A percentile compares a stretch with the other conserved stretches of the same genome.
Conservation (phyloP, 2,888 invertebrate species). For the Tachystola acroxantha region DNA sequence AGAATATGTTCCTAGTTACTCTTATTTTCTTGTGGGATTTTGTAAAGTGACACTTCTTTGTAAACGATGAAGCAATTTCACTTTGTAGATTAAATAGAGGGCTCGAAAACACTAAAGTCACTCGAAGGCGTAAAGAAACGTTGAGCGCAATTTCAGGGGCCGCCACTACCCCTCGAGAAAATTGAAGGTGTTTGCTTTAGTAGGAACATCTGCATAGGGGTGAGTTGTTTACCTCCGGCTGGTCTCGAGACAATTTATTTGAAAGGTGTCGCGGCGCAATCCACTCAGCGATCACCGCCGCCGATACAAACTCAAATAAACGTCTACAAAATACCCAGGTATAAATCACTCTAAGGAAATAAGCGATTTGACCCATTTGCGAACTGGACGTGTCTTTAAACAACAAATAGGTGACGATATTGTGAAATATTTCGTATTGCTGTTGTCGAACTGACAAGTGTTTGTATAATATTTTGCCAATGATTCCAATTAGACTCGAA, state of each 20-base stretch:
- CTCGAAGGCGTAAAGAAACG: constrained; percentile 35
- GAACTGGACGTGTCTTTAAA: constrained; percentile 49
- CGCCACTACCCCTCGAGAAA: constrained; percentile 46
- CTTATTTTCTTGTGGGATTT: too few relatives aligned
- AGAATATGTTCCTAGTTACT: too few relatives aligned
- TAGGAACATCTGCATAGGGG: constrained; percentile 64
- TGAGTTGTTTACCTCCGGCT: constrained; percentile 65
- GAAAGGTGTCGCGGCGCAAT: constrained; percentile 74
- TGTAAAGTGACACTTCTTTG: too few relatives aligned
- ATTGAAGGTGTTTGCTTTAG: constrained; percentile 59
- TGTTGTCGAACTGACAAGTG: constrained; percentile 6
- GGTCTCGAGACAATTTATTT: constrained; percentile 75
- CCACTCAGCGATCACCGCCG: constrained; percentile 61
- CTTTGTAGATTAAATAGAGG: constrained; percentile 53
- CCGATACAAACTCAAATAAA: constrained; percentile 37
- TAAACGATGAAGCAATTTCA: constrained; percentile 37
- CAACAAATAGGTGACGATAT: constrained; percentile 35
- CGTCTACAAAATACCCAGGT: constrained; percentile 47
- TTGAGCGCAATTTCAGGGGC: constrained; percentile 55
- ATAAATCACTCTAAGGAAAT: constrained; percentile 63
- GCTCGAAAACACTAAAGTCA: constrained; percentile 38
- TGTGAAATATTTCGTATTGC: constrained; percentile 36
- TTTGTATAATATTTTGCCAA: constrained; percentile 14
- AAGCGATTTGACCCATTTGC: constrained; percentile 51
- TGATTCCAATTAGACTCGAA: constrained; percentile 10